phyloP scores from a whole-genome alignment of 2,888 invertebrate genomes.

The Oxyteleia sp. region DNA sequence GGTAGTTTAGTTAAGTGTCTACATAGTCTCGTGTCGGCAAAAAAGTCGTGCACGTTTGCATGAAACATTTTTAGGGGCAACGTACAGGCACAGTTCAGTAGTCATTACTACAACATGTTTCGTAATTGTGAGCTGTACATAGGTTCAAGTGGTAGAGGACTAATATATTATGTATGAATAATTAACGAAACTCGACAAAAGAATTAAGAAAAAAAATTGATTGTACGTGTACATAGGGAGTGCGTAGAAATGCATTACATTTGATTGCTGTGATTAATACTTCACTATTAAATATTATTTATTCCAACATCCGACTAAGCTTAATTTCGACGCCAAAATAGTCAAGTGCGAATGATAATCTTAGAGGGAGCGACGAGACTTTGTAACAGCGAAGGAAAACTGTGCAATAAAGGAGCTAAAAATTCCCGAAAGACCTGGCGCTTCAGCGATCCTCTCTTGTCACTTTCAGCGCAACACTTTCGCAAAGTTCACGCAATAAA shows the following conservation, averaged over 20 bases:
- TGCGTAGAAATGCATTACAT: too few species aligned
- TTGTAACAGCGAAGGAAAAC: too few species aligned
- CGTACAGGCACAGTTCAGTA: too few species aligned
- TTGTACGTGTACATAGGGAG: conserved; percentile 21
- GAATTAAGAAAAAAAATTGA: not conserved
- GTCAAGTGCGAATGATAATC: conserved; percentile 8
- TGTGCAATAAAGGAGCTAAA: too few species aligned
- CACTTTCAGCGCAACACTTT: not conserved
- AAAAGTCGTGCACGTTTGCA: too few species aligned
- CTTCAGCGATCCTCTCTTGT: too few species aligned
- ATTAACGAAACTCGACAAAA: not conserved
- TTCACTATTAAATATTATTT: conserved; percentile 11
- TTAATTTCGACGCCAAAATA: conserved; percentile 8
- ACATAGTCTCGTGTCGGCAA: too few species aligned
- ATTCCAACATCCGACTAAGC: conserved; percentile 15
- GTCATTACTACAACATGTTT: not conserved
- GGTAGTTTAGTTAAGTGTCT: too few species aligned
- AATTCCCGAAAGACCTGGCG: too few species aligned
- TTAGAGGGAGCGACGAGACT: conserved; percentile 5
- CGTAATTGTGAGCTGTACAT: conserved; percentile 30
- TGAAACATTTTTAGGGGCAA: too few species aligned
- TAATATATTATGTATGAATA: conserved; percentile 13
- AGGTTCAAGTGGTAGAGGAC: conserved; percentile 32
- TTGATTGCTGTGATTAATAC: too few species aligned
- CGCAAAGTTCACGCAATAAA: not conserved